Percentiles rank a stretch among this genome's conserved stretches.
Evolutionary conservation across 2,797 vertebrate genomes (phyloP).

Genomic region (Numenius phaeopus): DNA sequence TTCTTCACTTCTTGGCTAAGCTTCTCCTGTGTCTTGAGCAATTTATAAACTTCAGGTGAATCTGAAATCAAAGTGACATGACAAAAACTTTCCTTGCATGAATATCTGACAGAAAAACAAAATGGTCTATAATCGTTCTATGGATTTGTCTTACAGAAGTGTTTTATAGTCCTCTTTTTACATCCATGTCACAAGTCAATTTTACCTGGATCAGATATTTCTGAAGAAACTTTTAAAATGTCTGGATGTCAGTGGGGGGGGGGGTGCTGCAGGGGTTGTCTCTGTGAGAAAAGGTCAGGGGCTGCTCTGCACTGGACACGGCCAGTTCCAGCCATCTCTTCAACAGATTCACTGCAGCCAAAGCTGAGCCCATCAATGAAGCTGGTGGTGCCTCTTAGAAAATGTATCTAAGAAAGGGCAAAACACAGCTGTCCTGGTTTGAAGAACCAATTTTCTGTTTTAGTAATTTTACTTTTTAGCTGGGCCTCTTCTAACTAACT

Average conservation of each 20-base stretch:
- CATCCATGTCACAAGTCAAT: not conserved
- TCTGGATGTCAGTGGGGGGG: too few species aligned
- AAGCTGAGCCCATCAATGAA: not conserved
- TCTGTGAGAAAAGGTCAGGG: not conserved
- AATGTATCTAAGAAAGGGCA: not conserved
- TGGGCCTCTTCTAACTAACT: too few species aligned
- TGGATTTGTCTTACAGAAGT: not conserved
- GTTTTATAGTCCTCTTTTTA: not conserved
- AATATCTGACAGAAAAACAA: not conserved
- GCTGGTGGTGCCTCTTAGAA: not conserved
- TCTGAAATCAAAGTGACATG: constrained; percentile 45
- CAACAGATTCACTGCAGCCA: not conserved
- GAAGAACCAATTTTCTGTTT: too few species aligned
- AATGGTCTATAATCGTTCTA: not conserved
- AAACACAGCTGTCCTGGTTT: not conserved
- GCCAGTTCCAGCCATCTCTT: not conserved
- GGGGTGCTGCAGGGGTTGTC: not conserved
- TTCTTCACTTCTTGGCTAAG: constrained; percentile 4
- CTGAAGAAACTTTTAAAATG: not conserved
- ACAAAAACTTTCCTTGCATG: constrained; percentile 48
- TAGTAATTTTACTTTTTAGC: too few species aligned
- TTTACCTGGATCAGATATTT: not conserved
- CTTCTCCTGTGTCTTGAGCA: constrained; percentile 1
- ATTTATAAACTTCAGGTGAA: constrained; percentile 62
- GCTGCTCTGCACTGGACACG: not conserved